Evolutionary conservation across 2,888 invertebrate species (phyloP).

Genomic region (Gerris lacustris): DNA sequence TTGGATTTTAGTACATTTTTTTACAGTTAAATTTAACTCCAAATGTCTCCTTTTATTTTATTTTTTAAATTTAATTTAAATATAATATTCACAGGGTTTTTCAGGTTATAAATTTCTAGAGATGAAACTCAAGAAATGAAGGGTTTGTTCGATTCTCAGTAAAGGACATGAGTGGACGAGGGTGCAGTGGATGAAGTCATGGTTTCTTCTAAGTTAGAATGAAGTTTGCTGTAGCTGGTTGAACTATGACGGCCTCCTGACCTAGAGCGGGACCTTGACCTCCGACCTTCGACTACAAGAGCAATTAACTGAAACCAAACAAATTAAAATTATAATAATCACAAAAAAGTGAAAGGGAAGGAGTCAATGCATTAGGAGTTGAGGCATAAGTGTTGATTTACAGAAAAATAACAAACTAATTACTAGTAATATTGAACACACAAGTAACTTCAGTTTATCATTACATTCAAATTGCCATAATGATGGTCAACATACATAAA

Average conservation of each 20-base stretch:
- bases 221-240: constrained; percentile 51
- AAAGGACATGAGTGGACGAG: constrained; percentile 29
- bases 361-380: too few relatives aligned
- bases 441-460: too few relatives aligned
- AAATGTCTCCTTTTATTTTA: too few relatives aligned
- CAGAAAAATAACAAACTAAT: not conserved
- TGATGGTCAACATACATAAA: too few relatives aligned
- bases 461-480: too few relatives aligned
- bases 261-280: constrained; percentile 30
- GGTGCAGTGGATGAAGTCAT: constrained; percentile 47
- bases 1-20: too few relatives aligned
- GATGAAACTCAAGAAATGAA: too few relatives aligned
- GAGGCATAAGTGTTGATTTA: not conserved
- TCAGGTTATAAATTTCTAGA: too few relatives aligned
- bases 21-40: too few relatives aligned
- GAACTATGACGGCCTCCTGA: constrained; percentile 46
- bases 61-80: too few relatives aligned
- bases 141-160: constrained; percentile 19
- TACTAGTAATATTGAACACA: not conserved
- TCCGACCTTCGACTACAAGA: constrained; percentile 47
- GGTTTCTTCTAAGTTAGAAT: constrained; percentile 54
- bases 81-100: too few relatives aligned
- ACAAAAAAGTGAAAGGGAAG: not conserved
- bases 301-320: constrained; percentile 45
- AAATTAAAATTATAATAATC: not conserved